A percentile compares a stretch with the other conserved stretches of the same genome.
Evolutionary conservation across 1,140 invertebrate genomes (phyloP).

Genomic region (Caenorhabditis inopinata): DNA sequence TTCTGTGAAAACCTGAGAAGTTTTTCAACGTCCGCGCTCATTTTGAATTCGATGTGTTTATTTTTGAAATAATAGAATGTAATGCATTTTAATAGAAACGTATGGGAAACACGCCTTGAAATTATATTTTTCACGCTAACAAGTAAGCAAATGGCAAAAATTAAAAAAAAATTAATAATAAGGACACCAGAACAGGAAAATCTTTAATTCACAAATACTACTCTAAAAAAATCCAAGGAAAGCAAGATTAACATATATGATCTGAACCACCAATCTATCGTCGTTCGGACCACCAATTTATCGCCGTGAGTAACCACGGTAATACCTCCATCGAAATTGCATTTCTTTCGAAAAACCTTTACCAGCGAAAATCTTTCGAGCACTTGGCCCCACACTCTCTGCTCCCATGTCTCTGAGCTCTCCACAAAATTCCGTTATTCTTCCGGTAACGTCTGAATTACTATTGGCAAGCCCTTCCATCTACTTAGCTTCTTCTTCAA

Average conservation of each 20-base stretch:
- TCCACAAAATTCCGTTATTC: slow-evolving; percentile 77
- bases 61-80: no score
- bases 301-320: slow-evolving; percentile 99
- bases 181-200: no score
- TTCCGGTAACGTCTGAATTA: slow-evolving; percentile 74
- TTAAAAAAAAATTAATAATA: no score
- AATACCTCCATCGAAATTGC: slow-evolving; percentile 95
- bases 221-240: no score
- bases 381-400: slow-evolving; percentile 91
- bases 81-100: no score
- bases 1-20: neutral
- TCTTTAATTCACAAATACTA: no score
- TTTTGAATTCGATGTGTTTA: neutral
- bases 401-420: slow-evolving; percentile 93
- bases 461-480: slow-evolving; percentile 74
- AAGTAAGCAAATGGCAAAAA: no score
- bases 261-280: no score
- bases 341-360: slow-evolving; percentile 89
- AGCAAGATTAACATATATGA: no score
- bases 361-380: slow-evolving; percentile 90
- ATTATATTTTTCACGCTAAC: no score
- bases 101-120: no score
- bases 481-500: slow-evolving; percentile 79
- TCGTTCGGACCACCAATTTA: slow-evolving; percentile 90
- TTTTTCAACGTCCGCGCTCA: neutral